phyloP scores from a whole-genome alignment of 2,797 vertebrate species.

The Antrozous pallidus region DNA sequence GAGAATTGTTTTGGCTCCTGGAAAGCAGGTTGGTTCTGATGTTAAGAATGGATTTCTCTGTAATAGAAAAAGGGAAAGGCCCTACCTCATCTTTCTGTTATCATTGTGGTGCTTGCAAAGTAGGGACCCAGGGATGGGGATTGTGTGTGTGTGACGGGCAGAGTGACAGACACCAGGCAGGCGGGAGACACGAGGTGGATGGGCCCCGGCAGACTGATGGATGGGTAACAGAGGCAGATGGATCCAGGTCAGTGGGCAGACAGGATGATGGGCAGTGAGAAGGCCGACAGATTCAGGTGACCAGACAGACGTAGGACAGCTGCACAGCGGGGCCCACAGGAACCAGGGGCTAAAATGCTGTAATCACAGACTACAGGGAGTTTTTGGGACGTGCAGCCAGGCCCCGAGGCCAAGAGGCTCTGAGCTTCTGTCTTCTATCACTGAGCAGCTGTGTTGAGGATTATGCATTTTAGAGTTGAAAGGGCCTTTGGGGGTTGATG shows the following conservation, averaged over 20 bases:
- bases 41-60: neutral
- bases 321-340: neutral
- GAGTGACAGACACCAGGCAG: conserved; percentile 59
- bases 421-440: neutral
- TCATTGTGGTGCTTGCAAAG: neutral
- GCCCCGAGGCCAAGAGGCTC: neutral
- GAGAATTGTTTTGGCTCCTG: neutral
- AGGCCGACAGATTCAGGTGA: conserved; percentile 31
- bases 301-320: conserved; percentile 18
- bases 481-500: neutral
- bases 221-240: conserved; percentile 39
- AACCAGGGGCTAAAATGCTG: neutral
- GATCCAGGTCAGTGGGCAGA: conserved; percentile 70
- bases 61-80: neutral
- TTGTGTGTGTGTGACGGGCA: neutral
- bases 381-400: neutral
- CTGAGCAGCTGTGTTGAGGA: neutral
- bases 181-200: conserved; percentile 36
- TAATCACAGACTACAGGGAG: neutral
- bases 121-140: neutral
- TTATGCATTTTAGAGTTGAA: neutral
- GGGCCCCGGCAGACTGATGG: conserved; percentile 55
- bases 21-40: neutral
- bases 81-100: neutral
- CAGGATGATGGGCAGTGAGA: conserved; percentile 66